Evolutionary conservation across 2,797 vertebrate species (phyloP).

Genomic region (Natrix natrix): DNA sequence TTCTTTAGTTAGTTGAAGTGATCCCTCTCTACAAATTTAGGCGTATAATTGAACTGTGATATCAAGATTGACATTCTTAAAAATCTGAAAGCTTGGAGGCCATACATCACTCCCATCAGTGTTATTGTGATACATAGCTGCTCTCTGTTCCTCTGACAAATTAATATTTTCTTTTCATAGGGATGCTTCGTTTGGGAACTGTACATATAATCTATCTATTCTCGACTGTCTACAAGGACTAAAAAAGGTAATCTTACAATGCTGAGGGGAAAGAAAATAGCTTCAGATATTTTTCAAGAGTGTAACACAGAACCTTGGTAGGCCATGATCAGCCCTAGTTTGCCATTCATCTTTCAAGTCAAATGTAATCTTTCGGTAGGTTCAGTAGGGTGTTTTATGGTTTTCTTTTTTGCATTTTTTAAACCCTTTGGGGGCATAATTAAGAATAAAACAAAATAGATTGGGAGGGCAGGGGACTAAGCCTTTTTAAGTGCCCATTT

Average conservation of each 20-base stretch:
- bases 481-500: neutral
- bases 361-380: neutral
- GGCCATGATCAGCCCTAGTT: neutral
- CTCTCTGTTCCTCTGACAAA: constrained; percentile 15
- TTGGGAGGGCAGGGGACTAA: neutral
- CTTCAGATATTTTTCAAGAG: neutral
- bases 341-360: neutral
- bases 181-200: constrained; percentile 93
- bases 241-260: constrained; percentile 82
- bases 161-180: constrained; percentile 70
- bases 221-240: constrained; percentile 95
- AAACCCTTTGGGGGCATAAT: neutral
- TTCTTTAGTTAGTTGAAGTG: neutral
- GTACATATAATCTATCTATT: constrained; percentile 89
- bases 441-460: neutral
- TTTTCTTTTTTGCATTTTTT: neutral
- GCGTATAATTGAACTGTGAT: neutral
- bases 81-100: neutral
- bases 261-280: neutral
- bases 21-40: too few relatives aligned
- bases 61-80: neutral
- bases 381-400: neutral
- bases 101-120: neutral
- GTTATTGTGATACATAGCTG: neutral
- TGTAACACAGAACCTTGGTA: neutral